phyloP scores from a whole-genome alignment of 1,140 invertebrate genomes.

The Bradysia coprophila region DNA sequence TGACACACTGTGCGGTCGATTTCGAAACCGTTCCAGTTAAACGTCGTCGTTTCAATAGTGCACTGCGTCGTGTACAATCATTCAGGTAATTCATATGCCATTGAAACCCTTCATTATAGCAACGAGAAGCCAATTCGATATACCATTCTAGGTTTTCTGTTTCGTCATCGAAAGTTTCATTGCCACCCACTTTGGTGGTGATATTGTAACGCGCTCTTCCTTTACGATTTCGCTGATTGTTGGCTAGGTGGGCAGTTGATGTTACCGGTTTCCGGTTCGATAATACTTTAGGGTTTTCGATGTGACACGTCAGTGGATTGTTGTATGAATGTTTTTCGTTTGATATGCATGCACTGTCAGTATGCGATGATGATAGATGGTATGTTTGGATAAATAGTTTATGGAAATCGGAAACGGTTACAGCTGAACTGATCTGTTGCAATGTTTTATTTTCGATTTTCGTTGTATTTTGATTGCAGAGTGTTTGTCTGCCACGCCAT shows the following conservation, averaged over 20 bases:
- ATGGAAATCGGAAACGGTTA: background rate
- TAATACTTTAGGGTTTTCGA: no score
- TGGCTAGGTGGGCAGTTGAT: background rate
- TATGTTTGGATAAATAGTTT: background rate
- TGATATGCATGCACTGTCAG: background rate
- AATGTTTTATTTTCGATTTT: background rate
- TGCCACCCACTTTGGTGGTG: background rate
- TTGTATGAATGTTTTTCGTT: background rate
- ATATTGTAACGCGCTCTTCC: background rate
- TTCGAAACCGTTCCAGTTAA: background rate
- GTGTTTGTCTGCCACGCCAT: background rate
- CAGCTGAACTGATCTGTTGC: background rate
- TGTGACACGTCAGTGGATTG: background rate
- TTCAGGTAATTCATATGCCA: conserved; percentile 1
- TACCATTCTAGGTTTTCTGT: background rate
- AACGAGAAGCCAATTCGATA: conserved; percentile 1
- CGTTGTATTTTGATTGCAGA: background rate
- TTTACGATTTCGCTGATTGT: background rate
- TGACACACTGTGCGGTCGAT: background rate
- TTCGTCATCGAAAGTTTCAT: background rate
- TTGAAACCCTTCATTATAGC: background rate
- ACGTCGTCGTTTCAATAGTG: background rate
- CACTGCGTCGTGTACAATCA: background rate
- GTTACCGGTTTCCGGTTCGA: background rate
- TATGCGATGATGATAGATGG: background rate